Evolutionary conservation across 2,797 vertebrate species (phyloP).

Genomic region (Aldrovandia affinis): DNA sequence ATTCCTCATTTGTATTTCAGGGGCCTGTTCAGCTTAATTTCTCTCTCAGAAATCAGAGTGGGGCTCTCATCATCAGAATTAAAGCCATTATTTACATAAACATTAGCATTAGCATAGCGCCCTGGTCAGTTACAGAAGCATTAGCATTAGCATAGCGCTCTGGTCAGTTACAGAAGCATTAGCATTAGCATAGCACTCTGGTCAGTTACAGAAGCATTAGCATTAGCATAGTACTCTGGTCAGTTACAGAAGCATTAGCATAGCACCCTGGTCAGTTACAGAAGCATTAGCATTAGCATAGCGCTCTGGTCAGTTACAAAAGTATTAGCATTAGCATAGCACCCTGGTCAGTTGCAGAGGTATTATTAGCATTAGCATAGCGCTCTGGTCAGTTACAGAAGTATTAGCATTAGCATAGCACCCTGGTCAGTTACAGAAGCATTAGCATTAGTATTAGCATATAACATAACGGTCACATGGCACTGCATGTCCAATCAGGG

Average conservation of each 20-base stretch:
- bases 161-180: no score
- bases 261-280: background rate
- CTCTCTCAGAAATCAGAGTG: slow-evolving; percentile 99
- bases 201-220: slow-evolving; percentile 67
- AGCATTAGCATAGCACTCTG: slow-evolving; percentile 81
- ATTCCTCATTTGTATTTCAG: slow-evolving; percentile 96
- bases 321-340: slow-evolving; percentile 93
- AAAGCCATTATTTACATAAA: slow-evolving; percentile 77
- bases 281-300: slow-evolving; percentile 93
- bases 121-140: slow-evolving; percentile 92
- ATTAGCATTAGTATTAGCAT: no score
- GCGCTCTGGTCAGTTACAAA: slow-evolving; percentile 98
- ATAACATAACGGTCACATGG: background rate
- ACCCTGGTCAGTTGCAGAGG: slow-evolving; percentile 99
- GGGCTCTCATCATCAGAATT: slow-evolving; percentile 99
- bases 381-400: slow-evolving; percentile 98
- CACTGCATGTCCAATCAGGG: background rate
- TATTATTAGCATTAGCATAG: slow-evolving; percentile 93
- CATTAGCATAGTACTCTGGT: background rate
- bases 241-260: background rate
- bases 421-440: slow-evolving; percentile 81
- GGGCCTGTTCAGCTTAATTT: slow-evolving; percentile 98
- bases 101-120: slow-evolving; percentile 95
- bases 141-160: background rate
- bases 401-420: slow-evolving; percentile 94